Evolutionary conservation across 2,888 invertebrate genomes (phyloP).

Genomic region (Nephrotoma flavescens): DNA sequence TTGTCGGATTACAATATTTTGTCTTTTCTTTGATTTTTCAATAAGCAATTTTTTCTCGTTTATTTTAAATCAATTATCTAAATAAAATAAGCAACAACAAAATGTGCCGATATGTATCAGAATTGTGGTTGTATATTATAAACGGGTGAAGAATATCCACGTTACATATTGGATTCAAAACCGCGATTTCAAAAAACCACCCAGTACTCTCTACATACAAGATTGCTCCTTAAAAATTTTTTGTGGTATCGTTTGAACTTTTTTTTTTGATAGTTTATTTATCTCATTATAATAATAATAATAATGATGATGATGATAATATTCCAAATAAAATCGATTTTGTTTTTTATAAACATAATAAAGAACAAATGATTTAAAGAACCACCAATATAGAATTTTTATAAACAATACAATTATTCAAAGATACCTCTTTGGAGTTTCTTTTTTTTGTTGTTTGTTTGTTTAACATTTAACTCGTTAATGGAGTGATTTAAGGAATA

Average conservation of each 20-base stretch:
- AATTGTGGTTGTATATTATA: not conserved
- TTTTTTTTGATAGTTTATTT: not conserved
- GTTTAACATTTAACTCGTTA: not conserved
- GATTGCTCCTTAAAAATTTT: not conserved
- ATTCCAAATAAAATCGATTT: not conserved
- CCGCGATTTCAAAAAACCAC: not conserved
- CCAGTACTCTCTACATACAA: not conserved
- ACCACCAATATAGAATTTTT: not conserved
- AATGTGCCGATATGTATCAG: not conserved
- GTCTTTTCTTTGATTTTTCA: not conserved
- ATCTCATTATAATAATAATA: not conserved
- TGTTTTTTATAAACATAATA: not conserved
- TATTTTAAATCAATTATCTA: not conserved
- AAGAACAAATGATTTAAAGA: not conserved
- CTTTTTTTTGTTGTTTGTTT: not conserved
- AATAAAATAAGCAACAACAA: not conserved
- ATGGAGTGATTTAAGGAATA: not conserved
- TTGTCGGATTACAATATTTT: not conserved
- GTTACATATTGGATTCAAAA: not conserved
- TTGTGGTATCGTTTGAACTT: not conserved
- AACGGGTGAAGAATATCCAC: not conserved
- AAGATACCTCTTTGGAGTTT: not conserved
- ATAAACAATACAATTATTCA: not conserved
- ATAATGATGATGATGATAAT: not conserved
- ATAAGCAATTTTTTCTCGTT: not conserved